Percentiles rank a stretch among this genome's conserved stretches.
These are phyloP conservation scores for Tricholaema leucomelas DNA, from an alignment of 2,113 vertebrate genomes.

Conservation along the genomic window DNA sequence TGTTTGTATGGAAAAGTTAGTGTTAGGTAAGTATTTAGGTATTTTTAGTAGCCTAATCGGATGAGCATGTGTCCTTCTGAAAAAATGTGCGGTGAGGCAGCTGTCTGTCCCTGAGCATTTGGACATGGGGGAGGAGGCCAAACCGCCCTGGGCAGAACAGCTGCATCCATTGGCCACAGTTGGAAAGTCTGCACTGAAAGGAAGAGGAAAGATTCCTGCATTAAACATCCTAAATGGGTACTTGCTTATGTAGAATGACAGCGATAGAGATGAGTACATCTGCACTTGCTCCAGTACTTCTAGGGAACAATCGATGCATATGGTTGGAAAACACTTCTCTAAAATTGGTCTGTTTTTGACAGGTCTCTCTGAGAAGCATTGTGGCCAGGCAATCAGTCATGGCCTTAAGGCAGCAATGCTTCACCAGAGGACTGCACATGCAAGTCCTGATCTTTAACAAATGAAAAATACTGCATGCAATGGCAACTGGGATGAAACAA, in stretches of 20 bases:
- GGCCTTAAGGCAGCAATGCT: neutral
- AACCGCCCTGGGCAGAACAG: neutral
- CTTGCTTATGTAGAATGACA: neutral
- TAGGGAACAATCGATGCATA: neutral
- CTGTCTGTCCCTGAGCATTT: neutral
- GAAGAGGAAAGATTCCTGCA: neutral
- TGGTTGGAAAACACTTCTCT: neutral
- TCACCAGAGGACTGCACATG: neutral
- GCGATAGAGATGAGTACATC: neutral
- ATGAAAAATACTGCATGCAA: neutral
- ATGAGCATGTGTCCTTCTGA: conserved; percentile 9
- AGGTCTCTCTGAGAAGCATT: accelerated
- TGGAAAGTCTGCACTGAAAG: neutral
- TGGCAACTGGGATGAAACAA: neutral
- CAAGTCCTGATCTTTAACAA: neutral
- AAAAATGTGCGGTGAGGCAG: neutral
- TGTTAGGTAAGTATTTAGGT: neutral
- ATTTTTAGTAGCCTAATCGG: conserved; percentile 66
- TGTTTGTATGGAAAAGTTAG: conserved; percentile 18
- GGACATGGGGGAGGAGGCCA: neutral
- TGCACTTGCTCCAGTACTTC: neutral
- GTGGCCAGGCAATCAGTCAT: neutral
- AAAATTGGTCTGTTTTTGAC: accelerated
- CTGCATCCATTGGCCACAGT: neutral
- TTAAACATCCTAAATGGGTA: neutral